Percentiles rank a stretch among this genome's conserved stretches.
Evolutionary conservation across 2,797 vertebrate species (phyloP).

Genomic region (Gymnothorax reevesii): DNA sequence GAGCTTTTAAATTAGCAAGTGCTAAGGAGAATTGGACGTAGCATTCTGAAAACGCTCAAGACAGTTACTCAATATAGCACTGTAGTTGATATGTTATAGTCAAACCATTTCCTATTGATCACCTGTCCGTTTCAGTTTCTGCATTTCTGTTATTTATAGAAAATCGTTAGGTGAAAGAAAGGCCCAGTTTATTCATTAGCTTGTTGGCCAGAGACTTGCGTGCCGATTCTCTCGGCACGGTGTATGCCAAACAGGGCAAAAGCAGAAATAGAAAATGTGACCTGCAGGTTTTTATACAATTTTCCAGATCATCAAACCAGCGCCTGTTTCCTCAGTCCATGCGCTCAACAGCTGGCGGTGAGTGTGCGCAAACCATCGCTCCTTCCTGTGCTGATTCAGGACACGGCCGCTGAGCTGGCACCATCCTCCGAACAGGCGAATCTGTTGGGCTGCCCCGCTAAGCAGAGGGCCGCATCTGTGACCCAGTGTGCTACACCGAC

Average conservation of each 20-base stretch:
- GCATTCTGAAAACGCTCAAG: neutral
- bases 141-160: conserved; percentile 19
- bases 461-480: conserved; percentile 14
- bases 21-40: neutral
- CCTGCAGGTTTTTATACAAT: conserved; percentile 34
- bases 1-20: conserved; percentile 1
- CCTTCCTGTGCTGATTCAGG: conserved; percentile 27
- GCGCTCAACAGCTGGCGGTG: conserved; percentile 27
- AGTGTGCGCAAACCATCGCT: neutral
- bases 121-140: conserved; percentile 6
- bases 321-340: conserved; percentile 3
- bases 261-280: neutral
- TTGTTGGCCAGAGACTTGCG: neutral
- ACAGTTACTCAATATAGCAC: conserved; percentile 4
- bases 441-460: neutral
- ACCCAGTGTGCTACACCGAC: neutral
- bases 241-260: conserved; percentile 1
- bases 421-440: neutral
- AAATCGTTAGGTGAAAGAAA: conserved; percentile 17
- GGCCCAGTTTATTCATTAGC: conserved; percentile 1
- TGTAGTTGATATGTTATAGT: conserved; percentile 1
- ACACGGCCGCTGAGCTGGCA: neutral
- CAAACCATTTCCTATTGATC: conserved; percentile 17
- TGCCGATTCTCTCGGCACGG: neutral
- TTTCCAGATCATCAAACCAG: conserved; percentile 37